Evolutionary conservation across 2,797 vertebrate species (phyloP), one percentile per base, ranked within the genome.

Genomic region (Gorsachius magnificus): DNA sequence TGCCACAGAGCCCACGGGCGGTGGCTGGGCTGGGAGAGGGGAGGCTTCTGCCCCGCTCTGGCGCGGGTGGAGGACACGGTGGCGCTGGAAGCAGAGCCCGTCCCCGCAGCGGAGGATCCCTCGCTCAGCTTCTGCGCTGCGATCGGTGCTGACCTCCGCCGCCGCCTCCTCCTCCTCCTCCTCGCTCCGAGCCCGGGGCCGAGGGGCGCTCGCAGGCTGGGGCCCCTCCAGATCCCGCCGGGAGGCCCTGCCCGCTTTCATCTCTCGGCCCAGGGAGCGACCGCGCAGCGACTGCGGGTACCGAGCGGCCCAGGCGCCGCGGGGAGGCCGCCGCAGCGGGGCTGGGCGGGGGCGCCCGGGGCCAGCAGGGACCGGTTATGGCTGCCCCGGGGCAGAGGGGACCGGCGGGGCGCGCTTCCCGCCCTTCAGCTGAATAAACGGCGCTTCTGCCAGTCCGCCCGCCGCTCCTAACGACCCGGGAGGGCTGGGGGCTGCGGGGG

Each of bases 111-210:
- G 4, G 17, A 33, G 60, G 1, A 3, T 29, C 41, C 51, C 51
- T 38, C 9, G 18, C 25, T 26, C 29, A 48, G 38, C 38, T 15
- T 14, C 35, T 11, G 50, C 10, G 0, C 28, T 4, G n/a, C n/a
- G n/a, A n/a, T 6, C 8, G 20, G 29, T 1, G 3, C 13, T 17
- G 69, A 33, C 9, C 38, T 2, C 24, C 3, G 8, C 22, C 3
- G 8, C 22, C 17, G 11, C 38, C 38, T 38, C 38, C 38, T 38
- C 38, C 38, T 38, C 38, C 38, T 38, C 38, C 38, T 38, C n/a
- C n/a, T 54, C 38, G 28, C 22, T 7, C 20, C 35, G 10, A 19
- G 54, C 31, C 19, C 24, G 19, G 11, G 10, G 35, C 31, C 19
- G 28, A 21, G 11, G 10, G 35, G 58, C 28, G 58, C 58, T 38